Base-by-base conservation (phyloP, 2,113 vertebrate species). In the Catharus fuscescens region DNA sequence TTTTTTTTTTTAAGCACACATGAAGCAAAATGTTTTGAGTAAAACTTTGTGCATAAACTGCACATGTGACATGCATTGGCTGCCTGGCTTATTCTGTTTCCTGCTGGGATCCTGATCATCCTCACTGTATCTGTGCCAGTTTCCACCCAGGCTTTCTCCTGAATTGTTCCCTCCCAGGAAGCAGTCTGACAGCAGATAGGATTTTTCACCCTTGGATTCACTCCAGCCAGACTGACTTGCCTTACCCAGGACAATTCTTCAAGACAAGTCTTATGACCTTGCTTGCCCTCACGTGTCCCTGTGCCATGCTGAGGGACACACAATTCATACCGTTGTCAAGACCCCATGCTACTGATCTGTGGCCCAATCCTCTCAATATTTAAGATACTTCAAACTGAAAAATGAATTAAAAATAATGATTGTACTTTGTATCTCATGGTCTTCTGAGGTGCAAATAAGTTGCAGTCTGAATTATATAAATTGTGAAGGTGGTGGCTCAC, bases 241-340 rank as follows among this genome's bases (percentile, higher is more conserved):
- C 72, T 95, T 96, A 92, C 84, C 84, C 92, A 78, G 76, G 76
- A 93, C 86, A 96, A 94, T 96, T 88, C 56, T 94, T 96, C 95
- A 96, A 86, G 88, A 60, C 47, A 62, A 88, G 64, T 86, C 72
- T 54, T n/a, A 31, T 60, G 88, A 71, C 72, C 77, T 78, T 70
- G 47, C 52, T 78, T 90, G 88, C 80, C 80, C 94, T 92, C 88
- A 40, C 0, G 0, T 78, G 83, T 88, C 83, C 38, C 56, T 78
- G 32, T 59, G 52, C 66, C 88, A 40, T 84, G 56, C 60, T 88
- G 86, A 88, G 36, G 80, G 40, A 52, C 42, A 83, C 88, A 96
- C 94, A 97, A 94, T 64, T 97, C 94, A 97, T 34, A 74, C 56
- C 52, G 17, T 31, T 95, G 96, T 94, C 95, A 78, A 78, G 86